phyloP scores from a whole-genome alignment of 2,113 vertebrate species.

The Origma solitaria region DNA sequence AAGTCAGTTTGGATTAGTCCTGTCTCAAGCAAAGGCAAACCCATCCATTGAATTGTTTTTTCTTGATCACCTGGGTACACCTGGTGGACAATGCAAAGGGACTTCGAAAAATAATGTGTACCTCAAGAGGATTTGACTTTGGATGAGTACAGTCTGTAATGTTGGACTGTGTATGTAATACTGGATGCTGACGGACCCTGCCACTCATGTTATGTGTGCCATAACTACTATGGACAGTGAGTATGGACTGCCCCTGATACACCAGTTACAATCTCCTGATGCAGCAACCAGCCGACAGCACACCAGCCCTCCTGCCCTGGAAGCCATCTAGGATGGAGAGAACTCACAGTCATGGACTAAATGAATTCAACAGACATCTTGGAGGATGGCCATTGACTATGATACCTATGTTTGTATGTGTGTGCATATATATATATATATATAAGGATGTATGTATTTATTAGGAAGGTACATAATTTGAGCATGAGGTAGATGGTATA shows the following conservation, averaged over 20 bases:
- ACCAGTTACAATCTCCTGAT: not conserved
- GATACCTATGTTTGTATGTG: not conserved
- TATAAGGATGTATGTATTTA: too few species aligned
- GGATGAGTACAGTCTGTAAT: not conserved
- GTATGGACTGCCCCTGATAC: not conserved
- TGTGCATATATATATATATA: not conserved
- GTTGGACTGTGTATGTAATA: too few species aligned
- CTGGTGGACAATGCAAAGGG: accelerated
- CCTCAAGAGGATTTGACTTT: not conserved
- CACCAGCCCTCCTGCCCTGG: not conserved
- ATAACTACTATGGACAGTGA: not conserved
- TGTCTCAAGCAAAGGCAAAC: not conserved
- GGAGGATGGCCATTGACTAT: not conserved
- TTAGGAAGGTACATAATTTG: not conserved
- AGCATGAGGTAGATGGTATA: not conserved
- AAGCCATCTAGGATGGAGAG: not conserved
- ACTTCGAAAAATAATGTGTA: accelerated
- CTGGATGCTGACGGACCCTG: not conserved
- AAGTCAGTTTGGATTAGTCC: not conserved
- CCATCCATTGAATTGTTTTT: not conserved
- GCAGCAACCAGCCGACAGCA: not conserved
- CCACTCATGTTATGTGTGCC: not conserved
- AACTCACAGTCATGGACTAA: not conserved
- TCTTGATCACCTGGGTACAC: accelerated
- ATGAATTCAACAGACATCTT: not conserved